Base-by-base conservation (phyloP, 1,140 invertebrate species). In the Cotesia chilonis region DNA sequence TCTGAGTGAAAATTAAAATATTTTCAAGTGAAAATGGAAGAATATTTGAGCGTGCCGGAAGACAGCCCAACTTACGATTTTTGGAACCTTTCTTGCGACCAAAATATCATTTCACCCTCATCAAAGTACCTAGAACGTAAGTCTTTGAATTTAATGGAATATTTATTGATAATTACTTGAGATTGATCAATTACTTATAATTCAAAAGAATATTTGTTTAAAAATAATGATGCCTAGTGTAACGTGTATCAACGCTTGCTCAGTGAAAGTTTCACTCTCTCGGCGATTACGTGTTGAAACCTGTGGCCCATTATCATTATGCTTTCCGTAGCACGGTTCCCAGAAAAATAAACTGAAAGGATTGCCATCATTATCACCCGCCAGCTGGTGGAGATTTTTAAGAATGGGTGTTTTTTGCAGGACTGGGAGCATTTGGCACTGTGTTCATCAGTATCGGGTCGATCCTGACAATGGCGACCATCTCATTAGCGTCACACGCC, bases 111-210 rank as follows among this genome's bases (percentile, higher is more conserved):
- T 52, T 84, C 84, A 0, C 77, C 76, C 4, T 76, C 82, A 9
- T 73, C 79, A 7, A 79, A 86, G 52, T 75, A 81, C 14, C 75
- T 86, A 67, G 80, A 82, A 75, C 84, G 84, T 85, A 73, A 85
- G 83, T 85, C 71, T 10, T 17, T 52, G 51, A 60, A 4, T 28
- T 28, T 28, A 28, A 28, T 28, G 28, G 28, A 28, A 28, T 28
- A 28, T 28, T 28, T 28, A 28, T 28, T 28, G 28, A 28, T 28
- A 28, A 28, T 28, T 28, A 28, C 28, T 2, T 3, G 28, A 28
- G 28, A 28, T 28, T 28, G 28, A 28, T 28, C 28, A 28, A 28
- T 28, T 28, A 28, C 28, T 28, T 1, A 28, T 28, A 28, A 28
- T 28, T 28, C 28, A 28, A 28, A 28, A 28, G 28, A 47, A 9